Base-by-base conservation (phyloP, 1,140 invertebrate species). In the Lepidurus apus region DNA sequence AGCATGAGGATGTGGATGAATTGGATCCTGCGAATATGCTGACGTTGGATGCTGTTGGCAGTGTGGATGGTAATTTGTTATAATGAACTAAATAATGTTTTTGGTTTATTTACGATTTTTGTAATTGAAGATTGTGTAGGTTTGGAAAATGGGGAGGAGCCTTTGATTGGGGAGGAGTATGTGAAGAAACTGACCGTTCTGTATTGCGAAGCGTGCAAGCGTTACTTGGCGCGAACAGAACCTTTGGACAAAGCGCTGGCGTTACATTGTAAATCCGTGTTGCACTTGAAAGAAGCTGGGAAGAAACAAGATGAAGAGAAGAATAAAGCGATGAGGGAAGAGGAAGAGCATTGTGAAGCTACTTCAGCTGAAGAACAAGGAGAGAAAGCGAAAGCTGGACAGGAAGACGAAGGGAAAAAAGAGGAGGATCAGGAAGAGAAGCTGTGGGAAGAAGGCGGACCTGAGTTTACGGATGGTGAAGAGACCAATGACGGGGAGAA, bases 41-140 rank as follows among this genome's bases (percentile, higher is more conserved):
- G 87, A 93, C 92, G 42, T 87, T 94, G 9, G 93, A 93, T 85
- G 93, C 92, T 24, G 91, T 93, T 24, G 92, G 93, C n/a, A 91
- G 92, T 85, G 91, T 92, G 24, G 92, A 93, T 86, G 92, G 90
- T 89, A 84, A 7, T 81, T 84, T 73, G 83, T 84, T 43, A 24
- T 43, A 76, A 2, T 76, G 73, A 76, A 74, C 13, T 24, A 45
- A 45, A 78, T 7, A 47, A 47, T 78, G 77, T 53, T 26, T 42
- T 65, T 75, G 73, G 76, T 77, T 80, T 80, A 24, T 80, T 75
- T 42, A 79, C 26, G 34, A 34, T 34, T 34, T 73, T 11, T 7
- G 80, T 80, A 80, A 78, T 78, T 74, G 43, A 43, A 17, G 4
- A 65, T 78, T 78, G 42, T 79, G 82, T 84, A 81, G 84, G 84